These are phyloP conservation scores for Zeuzera pyrina DNA, from an alignment of 2,888 invertebrate species.

Conservation along the genomic window DNA sequence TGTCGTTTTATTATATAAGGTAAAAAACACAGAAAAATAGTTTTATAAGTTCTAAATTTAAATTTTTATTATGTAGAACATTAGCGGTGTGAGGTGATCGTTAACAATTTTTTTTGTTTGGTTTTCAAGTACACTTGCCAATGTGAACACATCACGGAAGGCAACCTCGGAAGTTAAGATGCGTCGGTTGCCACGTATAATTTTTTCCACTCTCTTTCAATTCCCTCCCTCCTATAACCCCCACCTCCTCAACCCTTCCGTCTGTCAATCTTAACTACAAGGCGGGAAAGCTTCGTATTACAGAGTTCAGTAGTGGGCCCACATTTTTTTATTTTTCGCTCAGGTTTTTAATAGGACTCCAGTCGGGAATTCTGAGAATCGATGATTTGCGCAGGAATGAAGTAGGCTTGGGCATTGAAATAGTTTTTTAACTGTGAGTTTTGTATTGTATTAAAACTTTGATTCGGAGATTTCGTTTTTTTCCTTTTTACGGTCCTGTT, in stretches of 20 bases:
- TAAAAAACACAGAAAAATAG: too few relatives aligned
- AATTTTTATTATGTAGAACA: too few relatives aligned
- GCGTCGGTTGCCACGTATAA: slow-evolving; percentile 69
- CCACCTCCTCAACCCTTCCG: slow-evolving; percentile 57
- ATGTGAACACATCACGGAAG: slow-evolving; percentile 39
- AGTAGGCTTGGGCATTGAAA: neutral
- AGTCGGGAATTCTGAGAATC: slow-evolving; percentile 43
- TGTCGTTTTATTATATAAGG: too few relatives aligned
- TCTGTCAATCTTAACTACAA: slow-evolving; percentile 71
- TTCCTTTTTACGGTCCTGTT: too few relatives aligned
- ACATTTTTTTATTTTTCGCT: slow-evolving; percentile 47
- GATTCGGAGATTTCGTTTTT: too few relatives aligned
- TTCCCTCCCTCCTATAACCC: slow-evolving; percentile 41
- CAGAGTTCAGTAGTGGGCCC: slow-evolving; percentile 52
- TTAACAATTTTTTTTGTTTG: too few relatives aligned
- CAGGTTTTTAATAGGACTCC: slow-evolving; percentile 49
- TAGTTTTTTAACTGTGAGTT: neutral
- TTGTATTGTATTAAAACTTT: too few relatives aligned
- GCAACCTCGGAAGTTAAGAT: slow-evolving; percentile 65
- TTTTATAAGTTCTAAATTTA: too few relatives aligned
- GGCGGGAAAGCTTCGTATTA: slow-evolving; percentile 48
- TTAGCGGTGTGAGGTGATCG: too few relatives aligned
- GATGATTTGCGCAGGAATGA: slow-evolving; percentile 34
- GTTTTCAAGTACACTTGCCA: slow-evolving; percentile 20
- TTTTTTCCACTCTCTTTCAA: slow-evolving; percentile 68